Conservation (phyloP, 2,113 vertebrate genomes). For the Caretta caretta region DNA sequence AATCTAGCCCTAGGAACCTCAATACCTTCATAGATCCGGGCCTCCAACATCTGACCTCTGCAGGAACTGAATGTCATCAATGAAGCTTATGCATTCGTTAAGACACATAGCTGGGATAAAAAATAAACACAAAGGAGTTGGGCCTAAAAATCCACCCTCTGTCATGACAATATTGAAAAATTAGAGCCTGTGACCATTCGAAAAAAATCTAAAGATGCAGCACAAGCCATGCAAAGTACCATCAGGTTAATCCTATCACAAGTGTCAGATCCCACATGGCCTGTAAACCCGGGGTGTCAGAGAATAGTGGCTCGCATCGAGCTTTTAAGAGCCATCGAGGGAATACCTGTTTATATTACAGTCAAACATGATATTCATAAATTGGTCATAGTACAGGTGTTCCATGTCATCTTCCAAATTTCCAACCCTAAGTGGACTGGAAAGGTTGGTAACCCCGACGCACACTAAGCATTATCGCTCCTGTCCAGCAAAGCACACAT, state of each 20-base stretch:
- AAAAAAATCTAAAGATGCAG: background rate
- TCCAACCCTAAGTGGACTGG: background rate
- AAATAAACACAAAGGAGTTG: background rate
- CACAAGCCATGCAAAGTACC: background rate
- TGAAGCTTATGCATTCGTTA: background rate
- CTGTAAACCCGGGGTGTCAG: background rate
- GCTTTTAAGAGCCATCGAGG: background rate
- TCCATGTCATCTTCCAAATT: background rate
- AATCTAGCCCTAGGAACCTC: too few relatives aligned
- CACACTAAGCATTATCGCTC: accelerated
- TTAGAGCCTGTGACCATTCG: background rate
- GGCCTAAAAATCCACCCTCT: background rate
- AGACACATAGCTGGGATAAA: background rate
- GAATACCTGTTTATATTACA: background rate
- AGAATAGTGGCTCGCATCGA: background rate
- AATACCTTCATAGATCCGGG: too few relatives aligned
- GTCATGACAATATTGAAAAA: background rate
- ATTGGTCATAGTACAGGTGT: background rate
- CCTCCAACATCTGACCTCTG: background rate
- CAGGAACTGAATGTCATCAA: background rate
- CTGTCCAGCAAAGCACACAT: background rate
- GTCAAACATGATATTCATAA: background rate
- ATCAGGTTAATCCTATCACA: background rate
- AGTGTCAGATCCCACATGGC: background rate
- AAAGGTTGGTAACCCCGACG: background rate